Evolutionary conservation across 1,140 invertebrate genomes (phyloP), one percentile per base, ranked within the genome.

Genomic region (Chironomus tepperi): DNA sequence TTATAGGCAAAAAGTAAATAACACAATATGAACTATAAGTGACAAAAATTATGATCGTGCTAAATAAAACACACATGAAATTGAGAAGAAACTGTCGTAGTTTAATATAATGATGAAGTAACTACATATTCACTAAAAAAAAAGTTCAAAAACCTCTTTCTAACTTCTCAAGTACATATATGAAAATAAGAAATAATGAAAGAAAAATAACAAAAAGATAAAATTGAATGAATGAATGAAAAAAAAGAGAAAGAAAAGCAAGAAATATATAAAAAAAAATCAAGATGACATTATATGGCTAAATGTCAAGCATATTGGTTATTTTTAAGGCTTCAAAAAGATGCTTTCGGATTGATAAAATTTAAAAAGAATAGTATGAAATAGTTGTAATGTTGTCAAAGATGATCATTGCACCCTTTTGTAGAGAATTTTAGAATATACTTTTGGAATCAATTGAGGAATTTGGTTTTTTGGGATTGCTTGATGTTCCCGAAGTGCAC

Each of bases 301-400:
- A 57, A 57, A 57, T 57, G 47, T 57, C 47, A 57, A 57, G 47
- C 47, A 15, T 57, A 57, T 57, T 57, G 47, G 47, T 57, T 12
- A 57, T n/a, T 57, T 57, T 47, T 57, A 57, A 57, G 47, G 47
- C 47, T 57, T 57, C 47, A 57, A 57, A 57, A 57, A 57, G 47
- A 57, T 57, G 47, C 47, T 57, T 57, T 57, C 15, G 47, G 47
- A 57, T n/a, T 57, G 47, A 57, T 57, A 57, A 34, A 34, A 34
- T 34, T n/a, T 34, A 34, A 34, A 34, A 34, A 34, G 24, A 34
- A 34, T 34, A 34, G 24, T 34, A 57, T 57, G 47, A 57, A 57
- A 15, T n/a, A 57, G 12, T 15, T 10, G 15, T 57, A 57, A 5
- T 57, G n/a, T 57, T n/a, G 47, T 47, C 9, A 47, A 57, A 57